Conservation (phyloP, 2,797 vertebrate genomes). For the Cossypha polioptera region DNA sequence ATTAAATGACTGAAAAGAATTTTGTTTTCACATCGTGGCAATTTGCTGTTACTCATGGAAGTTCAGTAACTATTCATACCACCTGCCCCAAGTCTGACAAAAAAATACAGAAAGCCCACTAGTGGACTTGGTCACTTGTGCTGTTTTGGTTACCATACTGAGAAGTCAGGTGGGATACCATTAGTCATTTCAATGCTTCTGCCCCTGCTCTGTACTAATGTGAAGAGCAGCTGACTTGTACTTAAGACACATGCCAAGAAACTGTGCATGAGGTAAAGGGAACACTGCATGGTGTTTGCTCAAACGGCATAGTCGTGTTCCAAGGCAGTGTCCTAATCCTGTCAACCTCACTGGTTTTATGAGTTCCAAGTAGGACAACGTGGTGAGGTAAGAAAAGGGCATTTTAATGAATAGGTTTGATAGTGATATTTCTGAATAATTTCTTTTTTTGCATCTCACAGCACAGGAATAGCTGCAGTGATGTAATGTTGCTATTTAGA, state of each 20-base stretch:
- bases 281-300: not conserved
- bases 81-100: not conserved
- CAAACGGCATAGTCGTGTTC: not conserved
- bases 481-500: slow-evolving; percentile 44
- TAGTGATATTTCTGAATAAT: slow-evolving; percentile 3
- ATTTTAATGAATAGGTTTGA: not conserved
- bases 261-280: not conserved
- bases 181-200: not conserved
- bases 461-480: slow-evolving; percentile 42
- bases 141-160: not conserved
- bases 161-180: not conserved
- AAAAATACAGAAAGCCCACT: not conserved
- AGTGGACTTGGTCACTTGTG: not conserved
- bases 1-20: not conserved
- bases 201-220: not conserved
- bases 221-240: not conserved
- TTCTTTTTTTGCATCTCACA: not conserved
- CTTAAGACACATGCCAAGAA: not conserved
- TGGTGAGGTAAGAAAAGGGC: not conserved
- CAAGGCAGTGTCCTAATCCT: slow-evolving; percentile 18
- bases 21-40: not conserved
- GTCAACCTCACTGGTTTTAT: not conserved
- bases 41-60: not conserved
- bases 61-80: not conserved
- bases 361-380: not conserved